Evolutionary conservation across 2,888 invertebrate genomes (phyloP).

Genomic region (Empis stercorea): DNA sequence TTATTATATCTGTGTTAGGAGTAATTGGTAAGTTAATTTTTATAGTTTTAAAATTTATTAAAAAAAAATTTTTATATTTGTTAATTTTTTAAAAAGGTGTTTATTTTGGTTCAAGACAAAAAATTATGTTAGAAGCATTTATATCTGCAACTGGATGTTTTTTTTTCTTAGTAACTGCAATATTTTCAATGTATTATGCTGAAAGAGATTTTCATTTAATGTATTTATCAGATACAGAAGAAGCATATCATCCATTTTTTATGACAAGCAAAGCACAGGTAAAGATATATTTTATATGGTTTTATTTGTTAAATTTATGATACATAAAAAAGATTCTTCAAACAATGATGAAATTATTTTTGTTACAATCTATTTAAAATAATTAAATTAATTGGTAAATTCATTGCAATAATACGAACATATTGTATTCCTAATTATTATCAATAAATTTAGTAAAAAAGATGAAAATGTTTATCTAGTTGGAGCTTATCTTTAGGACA

Average conservation of each 20-base stretch:
- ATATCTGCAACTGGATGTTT: slow-evolving; percentile 13
- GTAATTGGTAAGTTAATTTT: slow-evolving; percentile 11
- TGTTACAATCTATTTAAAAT: too few relatives aligned
- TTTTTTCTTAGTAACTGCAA: slow-evolving; percentile 15
- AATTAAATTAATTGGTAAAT: too few relatives aligned
- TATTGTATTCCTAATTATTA: too few relatives aligned
- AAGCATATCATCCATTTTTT: slow-evolving; percentile 20
- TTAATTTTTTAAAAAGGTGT: slow-evolving; percentile 9
- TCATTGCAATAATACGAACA: too few relatives aligned
- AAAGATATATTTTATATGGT: too few relatives aligned
- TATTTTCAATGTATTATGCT: slow-evolving; percentile 22
- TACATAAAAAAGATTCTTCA: too few relatives aligned
- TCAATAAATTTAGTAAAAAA: too few relatives aligned
- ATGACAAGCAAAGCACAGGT: slow-evolving; percentile 19
- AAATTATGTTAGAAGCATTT: slow-evolving; percentile 17
- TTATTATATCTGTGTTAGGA: slow-evolving; percentile 19
- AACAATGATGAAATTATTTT: too few relatives aligned
- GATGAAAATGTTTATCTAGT: background rate
- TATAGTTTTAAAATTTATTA: background rate
- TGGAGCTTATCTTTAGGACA: background rate
- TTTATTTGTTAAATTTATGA: too few relatives aligned
- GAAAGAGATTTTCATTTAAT: slow-evolving; percentile 22
- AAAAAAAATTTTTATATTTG: background rate
- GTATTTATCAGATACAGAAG: slow-evolving; percentile 18
- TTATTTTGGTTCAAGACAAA: slow-evolving; percentile 11